Evolutionary conservation across 2,797 vertebrate species (phyloP), one percentile per base, ranked within the genome.

Genomic region (Sebastes baramenuke): DNA sequence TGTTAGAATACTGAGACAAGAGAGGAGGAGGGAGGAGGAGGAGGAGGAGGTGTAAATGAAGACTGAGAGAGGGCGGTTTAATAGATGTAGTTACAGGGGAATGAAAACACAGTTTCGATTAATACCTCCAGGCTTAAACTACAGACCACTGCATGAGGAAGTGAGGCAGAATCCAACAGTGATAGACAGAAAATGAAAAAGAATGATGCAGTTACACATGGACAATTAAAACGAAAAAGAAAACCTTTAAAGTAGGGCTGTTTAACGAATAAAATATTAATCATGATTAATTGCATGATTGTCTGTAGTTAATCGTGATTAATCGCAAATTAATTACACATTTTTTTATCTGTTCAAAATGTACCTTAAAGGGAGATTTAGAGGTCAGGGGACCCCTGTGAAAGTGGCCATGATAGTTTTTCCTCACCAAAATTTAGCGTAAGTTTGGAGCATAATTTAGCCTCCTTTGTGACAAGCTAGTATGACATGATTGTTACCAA

Each of bases 41-140:
- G 59, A 67, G 74, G 34, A 49, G 5, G 38, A 64, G 42, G 9
- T 58, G 18, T 54, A 65, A 70, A 60, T 52, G 60, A 79, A 25
- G 67, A 46, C n/a, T 55, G 27, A 67, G 32, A 73, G 30, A 66
- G 18, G 36, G 67, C 55, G 65, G 75, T 73, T 72, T 18, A 67
- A 38, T 29, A 55, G 60, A 59, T 52, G 32, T 72, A 69, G 68
- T 82, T 65, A 67, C 34, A 72, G 32, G 55, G 71, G 27, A 80
- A 75, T 75, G 32, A 67, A 69, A 60, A 67, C 54, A 55, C 74
- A 77, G 67, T 62, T 59, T 78, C 16, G 2, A 59, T 60, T 59
- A 46, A 79, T 29, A 76, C 38, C 62, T 54, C 32, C 30, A 25
- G 77, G 62, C 49, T 38, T 67, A 24, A 46, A 79, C 34, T 25